Evolutionary conservation across 1,140 invertebrate species (phyloP), one percentile per base, ranked within the genome.

Genomic region (Bicyclus anynana): DNA sequence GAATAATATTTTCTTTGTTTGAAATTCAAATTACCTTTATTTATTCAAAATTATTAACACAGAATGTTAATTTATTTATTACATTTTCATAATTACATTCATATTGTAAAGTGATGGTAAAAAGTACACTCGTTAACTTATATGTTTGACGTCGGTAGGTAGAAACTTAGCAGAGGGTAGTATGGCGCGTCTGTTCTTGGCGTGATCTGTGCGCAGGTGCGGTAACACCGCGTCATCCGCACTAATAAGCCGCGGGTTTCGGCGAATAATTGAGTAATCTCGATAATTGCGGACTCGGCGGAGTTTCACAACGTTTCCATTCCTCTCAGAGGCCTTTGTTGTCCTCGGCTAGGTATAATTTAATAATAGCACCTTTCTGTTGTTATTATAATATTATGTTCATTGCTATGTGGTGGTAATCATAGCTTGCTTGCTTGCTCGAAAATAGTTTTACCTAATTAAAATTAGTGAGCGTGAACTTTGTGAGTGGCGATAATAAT

Each of bases 181-280:
- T 2, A 23, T 23, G 23, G 23, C 40, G 21, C 5, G 10, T 64
- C 61, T 64, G 51, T 40, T 17, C 1, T 6, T 29, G 16, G 2
- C 40, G 5, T 66, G 57, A 2, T 66, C 63, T 77, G 40, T 71
- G 60, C 14, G 35, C 12, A 7, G 14, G 40, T 3, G 18, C 40
- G 53, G 58, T 60, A 75, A 72, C 51, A 67, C 55, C 65, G 54
- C 77, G 77, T 83, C 77, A 80, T 83, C 62, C 64, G 62, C 53
- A 65, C 72, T 83, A 83, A 83, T 83, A 80, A 80, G 80, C 77
- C 67, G 60, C 46, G 26, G 37, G 42, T 20, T 54, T 62, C 54
- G 59, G 67, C 60, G 51, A 72, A 67, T 74, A 74, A 72, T 74
- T 65, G 70, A 55, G 67, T 70, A 65, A 71, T 68, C 62, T 64